Base-by-base conservation (phyloP, 1,140 invertebrate species). In the Scaptodrosophila lebanonensis region DNA sequence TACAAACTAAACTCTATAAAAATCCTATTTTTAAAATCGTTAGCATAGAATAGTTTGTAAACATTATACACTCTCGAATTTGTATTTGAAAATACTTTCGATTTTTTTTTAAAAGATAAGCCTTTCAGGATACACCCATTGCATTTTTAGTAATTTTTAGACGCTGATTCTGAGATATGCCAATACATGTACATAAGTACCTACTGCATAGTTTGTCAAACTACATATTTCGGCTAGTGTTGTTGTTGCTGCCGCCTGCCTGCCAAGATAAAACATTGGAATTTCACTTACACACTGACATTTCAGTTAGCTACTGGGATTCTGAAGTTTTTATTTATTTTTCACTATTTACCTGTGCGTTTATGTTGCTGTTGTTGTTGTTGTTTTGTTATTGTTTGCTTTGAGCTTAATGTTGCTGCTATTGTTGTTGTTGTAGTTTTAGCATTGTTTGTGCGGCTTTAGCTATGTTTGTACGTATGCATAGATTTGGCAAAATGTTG, bases 251-350 rank as follows among this genome's bases (percentile, higher is more conserved):
- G 48, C 36, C 16, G 51, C 17, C 44, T 52, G 43, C 38, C 64
- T 59, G 42, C 27, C 48, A 33, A 72, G 73, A 79, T 77, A 77
- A 79, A 60, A 49, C 73, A 79, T 73, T 79, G 73, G 73, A 79
- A 79, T 79, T 79, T 67, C 75, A 65, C 48, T 47, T 56, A 71
- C 45, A 59, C 63, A 47, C 57, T 52, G 50, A 70, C 66, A 71
- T 53, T 57, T 56, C 61, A 73, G 73, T 67, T 77, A 66, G 72
- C 72, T 77, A 77, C 72, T 77, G 72, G 73, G 70, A 75, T 77
- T 71, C 67, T 67, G 67, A 72, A 75, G 70, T 75, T 77, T 67
- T 69, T 77, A 72, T 77, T 76, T 67, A 61, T 76, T 77, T 76
- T 77, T 43, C 44, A 63, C 65, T 76, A 67, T 77, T 76, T 77